These are phyloP conservation scores for Poicephalus gulielmi DNA, from an alignment of 2,113 vertebrate species.

Conservation along the genomic window DNA sequence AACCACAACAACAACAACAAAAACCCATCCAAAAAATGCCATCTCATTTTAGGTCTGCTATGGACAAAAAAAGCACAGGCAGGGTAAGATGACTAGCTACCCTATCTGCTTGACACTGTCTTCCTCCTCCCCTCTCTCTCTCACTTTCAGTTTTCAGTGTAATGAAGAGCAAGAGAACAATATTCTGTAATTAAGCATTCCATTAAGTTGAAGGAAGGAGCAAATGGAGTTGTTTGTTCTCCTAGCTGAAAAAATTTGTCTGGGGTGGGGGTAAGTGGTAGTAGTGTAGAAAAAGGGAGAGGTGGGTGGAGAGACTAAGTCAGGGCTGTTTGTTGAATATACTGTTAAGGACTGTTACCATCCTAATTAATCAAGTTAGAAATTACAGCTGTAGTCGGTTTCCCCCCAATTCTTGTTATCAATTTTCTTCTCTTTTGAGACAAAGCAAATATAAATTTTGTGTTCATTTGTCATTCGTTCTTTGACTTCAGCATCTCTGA, in stretches of 20 bases:
- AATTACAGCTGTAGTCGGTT: constrained; percentile 92
- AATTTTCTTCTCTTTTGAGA: constrained; percentile 97
- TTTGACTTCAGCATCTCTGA: constrained; percentile 90
- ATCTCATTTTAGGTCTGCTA: constrained; percentile 72
- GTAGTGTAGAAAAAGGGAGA: constrained; percentile 75
- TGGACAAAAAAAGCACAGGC: constrained; percentile 66
- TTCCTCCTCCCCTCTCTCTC: constrained; percentile 72
- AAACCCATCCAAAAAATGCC: constrained; percentile 62
- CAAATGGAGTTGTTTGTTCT: constrained; percentile 99
- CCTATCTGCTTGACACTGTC: constrained; percentile 74
- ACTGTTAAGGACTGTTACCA: constrained; percentile 91
- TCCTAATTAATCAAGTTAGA: constrained; percentile 99
- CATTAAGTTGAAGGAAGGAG: constrained; percentile 98
- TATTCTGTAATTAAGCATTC: constrained; percentile 99
- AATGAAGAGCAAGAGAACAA: constrained; percentile 93
- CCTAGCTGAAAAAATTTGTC: constrained; percentile 85
- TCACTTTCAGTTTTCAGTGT: constrained; percentile 80
- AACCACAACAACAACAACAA: too few relatives aligned
- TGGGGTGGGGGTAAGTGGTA: constrained; percentile 76
- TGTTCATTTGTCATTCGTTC: constrained; percentile 90
- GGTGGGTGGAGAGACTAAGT: constrained; percentile 89
- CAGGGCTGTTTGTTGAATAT: constrained; percentile 93
- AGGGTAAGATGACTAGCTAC: constrained; percentile 72
- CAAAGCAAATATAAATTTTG: constrained; percentile 98
- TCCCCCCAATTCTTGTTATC: constrained; percentile 91